Evolutionary conservation across 1,140 invertebrate genomes (phyloP), one percentile per base, ranked within the genome.

Genomic region (Scylla paramamosain): DNA sequence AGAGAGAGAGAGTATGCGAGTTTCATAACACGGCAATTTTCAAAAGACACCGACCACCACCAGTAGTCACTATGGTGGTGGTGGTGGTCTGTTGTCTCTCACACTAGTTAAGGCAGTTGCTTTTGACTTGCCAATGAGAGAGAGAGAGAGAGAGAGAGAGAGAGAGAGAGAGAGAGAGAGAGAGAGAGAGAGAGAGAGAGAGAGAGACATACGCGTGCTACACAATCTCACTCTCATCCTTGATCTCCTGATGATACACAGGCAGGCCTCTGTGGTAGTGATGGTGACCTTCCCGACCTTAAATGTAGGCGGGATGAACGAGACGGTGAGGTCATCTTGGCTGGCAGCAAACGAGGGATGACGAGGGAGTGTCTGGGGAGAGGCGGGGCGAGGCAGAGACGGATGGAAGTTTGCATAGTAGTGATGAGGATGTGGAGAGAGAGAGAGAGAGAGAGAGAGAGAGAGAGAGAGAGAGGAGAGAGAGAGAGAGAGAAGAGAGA

Each of bases 391-490:
- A 32, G 67, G n/a, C 4, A n/a, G 67, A 77, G 67, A n/a, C 20
- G 67, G 67, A 77, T 12, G 67, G 14, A 46, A 39, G 32, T 52
- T 89, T 28, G 16, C 25, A n/a, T 45, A 25, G 32, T 29, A 88
- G 86, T 20, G 31, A 88, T 16, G 45, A 46, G 31, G 20, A 20
- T 7, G 31, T 7, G 25, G 83, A 84, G 83, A 87, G 28, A 31
- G 28, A 31, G 86, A 45, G 86, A 87, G 86, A 87, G 86, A 28
- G 88, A 90, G 88, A 90, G 88, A 52, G 88, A 48, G 48, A 25
- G 67, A 77, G 67, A 77, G 67, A 77, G 67, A 52, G 48, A 52
- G 48, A 45, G 10, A 52, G n/a, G 6, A 7, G 83, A 7, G 8
- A 84, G 88, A 90, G 88, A 90, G 88, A 52, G 88, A 48, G 48